Percentiles rank a stretch among this genome's conserved stretches.
Evolutionary conservation across 2,113 vertebrate genomes (phyloP).

Genomic region (Amazona vittata): DNA sequence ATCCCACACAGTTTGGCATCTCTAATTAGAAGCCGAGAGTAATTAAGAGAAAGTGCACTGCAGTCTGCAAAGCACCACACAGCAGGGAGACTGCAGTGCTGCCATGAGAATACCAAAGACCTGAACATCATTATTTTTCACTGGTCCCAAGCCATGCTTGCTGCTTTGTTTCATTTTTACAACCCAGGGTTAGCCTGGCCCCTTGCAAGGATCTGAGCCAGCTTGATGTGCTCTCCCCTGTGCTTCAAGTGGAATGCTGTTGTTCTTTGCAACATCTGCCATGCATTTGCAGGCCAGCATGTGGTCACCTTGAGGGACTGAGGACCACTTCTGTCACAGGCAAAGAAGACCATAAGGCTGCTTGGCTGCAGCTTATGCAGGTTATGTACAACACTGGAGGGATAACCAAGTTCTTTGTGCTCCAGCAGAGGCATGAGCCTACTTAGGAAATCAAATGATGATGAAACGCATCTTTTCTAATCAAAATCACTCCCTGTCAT

Average conservation of each 20-base stretch:
- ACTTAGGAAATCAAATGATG: background rate
- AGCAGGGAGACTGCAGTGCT: background rate
- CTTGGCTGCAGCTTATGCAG: background rate
- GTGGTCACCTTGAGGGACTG: background rate
- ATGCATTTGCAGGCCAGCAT: rapidly evolving
- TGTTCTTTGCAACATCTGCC: rapidly evolving
- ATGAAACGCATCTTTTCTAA: background rate
- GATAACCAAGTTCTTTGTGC: background rate
- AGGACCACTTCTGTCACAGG: background rate
- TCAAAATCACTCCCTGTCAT: background rate
- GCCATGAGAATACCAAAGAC: conserved; percentile 20
- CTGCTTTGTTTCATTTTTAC: background rate
- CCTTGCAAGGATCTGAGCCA: background rate
- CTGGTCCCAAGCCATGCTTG: background rate
- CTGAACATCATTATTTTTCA: conserved; percentile 6
- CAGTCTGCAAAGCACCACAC: background rate
- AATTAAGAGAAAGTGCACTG: conserved; percentile 31
- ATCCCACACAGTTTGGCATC: conserved; percentile 39
- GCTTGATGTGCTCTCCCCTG: rapidly evolving
- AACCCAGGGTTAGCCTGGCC: background rate
- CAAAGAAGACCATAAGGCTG: background rate
- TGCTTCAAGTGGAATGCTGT: background rate
- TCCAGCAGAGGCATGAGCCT: background rate
- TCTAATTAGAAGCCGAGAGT: conserved; percentile 33
- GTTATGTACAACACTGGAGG: background rate